Evolutionary conservation across 2,113 vertebrate species (phyloP).

Genomic region (Eretmochelys imbricata): DNA sequence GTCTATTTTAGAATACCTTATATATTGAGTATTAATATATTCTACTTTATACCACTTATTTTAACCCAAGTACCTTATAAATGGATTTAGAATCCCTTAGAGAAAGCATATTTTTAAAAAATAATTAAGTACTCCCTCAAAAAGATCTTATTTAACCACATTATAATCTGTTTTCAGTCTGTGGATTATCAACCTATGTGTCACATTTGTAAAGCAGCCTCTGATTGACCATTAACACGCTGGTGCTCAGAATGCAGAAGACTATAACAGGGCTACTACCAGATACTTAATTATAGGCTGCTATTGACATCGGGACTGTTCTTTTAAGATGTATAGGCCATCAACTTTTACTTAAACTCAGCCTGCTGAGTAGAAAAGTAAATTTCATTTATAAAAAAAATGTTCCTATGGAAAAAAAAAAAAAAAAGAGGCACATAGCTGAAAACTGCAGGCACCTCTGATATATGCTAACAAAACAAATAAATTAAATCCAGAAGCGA

Average conservation of each 20-base stretch:
- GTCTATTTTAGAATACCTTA: neutral
- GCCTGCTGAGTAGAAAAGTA: neutral
- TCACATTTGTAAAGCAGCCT: neutral
- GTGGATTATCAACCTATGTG: neutral
- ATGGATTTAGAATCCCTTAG: neutral
- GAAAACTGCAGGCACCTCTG: neutral
- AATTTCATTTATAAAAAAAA: neutral
- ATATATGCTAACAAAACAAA: neutral
- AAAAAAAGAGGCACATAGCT: neutral
- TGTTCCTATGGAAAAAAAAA: neutral
- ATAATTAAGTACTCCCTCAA: neutral
- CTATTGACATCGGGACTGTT: neutral
- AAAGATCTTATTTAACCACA: neutral
- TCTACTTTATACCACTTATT: neutral
- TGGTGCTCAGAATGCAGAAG: neutral
- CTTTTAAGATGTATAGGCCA: neutral
- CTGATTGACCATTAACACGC: rapidly evolving
- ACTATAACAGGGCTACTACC: neutral
- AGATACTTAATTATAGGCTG: neutral
- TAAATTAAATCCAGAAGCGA: neutral
- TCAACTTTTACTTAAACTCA: neutral
- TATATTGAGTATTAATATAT: neutral
- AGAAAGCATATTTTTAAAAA: neutral
- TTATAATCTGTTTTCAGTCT: neutral
- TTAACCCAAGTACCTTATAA: neutral